phyloP scores from a whole-genome alignment of 1,140 invertebrate genomes.

The Cyclargus thomasi region DNA sequence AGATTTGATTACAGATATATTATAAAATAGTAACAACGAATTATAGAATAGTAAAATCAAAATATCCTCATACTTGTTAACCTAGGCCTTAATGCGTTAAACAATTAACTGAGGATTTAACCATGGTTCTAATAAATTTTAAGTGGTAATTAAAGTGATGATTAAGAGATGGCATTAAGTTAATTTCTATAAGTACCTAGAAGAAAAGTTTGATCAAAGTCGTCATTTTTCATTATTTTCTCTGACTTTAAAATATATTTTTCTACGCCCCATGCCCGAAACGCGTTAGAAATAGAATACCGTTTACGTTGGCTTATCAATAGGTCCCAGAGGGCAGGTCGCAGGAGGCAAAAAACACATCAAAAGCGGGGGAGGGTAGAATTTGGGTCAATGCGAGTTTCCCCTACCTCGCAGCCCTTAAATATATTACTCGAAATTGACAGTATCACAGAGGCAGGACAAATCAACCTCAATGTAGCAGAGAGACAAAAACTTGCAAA shows the following conservation, averaged over 20 bases:
- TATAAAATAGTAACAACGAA: not conserved
- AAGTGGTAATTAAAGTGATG: too few species aligned
- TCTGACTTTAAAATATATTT: not conserved
- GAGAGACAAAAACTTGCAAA: not conserved
- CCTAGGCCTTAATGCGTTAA: too few species aligned
- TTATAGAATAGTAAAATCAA: too few species aligned
- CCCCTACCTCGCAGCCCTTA: not conserved
- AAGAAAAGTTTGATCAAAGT: not conserved
- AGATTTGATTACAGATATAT: not conserved
- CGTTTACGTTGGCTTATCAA: not conserved
- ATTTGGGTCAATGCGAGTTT: not conserved
- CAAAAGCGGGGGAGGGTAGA: not conserved
- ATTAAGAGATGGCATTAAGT: not conserved
- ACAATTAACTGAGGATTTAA: too few species aligned
- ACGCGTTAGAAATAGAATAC: not conserved
- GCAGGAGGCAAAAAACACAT: not conserved
- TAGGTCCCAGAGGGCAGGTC: slow-evolving; percentile 3
- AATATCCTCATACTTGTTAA: too few species aligned
- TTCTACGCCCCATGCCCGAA: not conserved
- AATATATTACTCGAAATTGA: not conserved
- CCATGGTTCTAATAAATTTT: too few species aligned
- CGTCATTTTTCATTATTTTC: not conserved
- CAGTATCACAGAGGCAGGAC: not conserved
- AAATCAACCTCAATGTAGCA: not conserved
- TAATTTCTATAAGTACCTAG: not conserved